phyloP scores from a whole-genome alignment of 1,140 invertebrate genomes.

The Teleopsis dalmanni region DNA sequence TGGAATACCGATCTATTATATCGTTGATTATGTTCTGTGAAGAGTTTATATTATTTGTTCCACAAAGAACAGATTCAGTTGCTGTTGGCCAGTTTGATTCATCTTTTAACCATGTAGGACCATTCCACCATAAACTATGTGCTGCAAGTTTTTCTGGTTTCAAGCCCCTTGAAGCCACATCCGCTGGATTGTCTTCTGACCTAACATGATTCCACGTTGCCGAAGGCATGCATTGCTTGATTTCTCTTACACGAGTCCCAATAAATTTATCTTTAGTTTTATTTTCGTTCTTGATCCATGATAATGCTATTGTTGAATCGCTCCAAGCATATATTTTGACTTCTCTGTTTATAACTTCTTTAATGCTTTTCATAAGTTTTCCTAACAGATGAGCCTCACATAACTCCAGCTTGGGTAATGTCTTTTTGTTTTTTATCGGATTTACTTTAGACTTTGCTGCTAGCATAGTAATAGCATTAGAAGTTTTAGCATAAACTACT shows the following conservation, averaged over 20 bases:
- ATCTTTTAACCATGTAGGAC: not conserved
- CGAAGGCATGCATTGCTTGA: not conserved
- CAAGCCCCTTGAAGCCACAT: not conserved
- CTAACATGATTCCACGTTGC: not conserved
- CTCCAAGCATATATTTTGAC: no score
- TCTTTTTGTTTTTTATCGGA: slow-evolving; percentile 3
- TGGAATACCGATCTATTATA: slow-evolving; percentile 1
- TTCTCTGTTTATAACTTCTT: no score
- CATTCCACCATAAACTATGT: slow-evolving; percentile 1
- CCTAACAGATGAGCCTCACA: slow-evolving; percentile 10
- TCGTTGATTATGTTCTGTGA: not conserved
- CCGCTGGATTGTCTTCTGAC: slow-evolving; percentile 3
- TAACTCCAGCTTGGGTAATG: slow-evolving; percentile 16
- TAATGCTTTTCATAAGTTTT: slow-evolving; percentile 1
- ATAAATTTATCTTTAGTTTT: slow-evolving; percentile 2
- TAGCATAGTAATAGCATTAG: no score
- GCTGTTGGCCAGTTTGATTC: not conserved
- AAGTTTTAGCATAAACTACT: slow-evolving; percentile 19
- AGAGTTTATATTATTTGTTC: not conserved
- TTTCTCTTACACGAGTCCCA: not conserved
- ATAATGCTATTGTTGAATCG: no score
- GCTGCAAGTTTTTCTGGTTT: not conserved
- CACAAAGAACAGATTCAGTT: not conserved
- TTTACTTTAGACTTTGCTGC: no score
- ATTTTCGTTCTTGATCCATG: no score